A percentile compares a stretch with the other conserved stretches of the same genome.
These are phyloP conservation scores for Egretta garzetta DNA, from an alignment of 2,113 vertebrate genomes.

Conservation along the genomic window DNA sequence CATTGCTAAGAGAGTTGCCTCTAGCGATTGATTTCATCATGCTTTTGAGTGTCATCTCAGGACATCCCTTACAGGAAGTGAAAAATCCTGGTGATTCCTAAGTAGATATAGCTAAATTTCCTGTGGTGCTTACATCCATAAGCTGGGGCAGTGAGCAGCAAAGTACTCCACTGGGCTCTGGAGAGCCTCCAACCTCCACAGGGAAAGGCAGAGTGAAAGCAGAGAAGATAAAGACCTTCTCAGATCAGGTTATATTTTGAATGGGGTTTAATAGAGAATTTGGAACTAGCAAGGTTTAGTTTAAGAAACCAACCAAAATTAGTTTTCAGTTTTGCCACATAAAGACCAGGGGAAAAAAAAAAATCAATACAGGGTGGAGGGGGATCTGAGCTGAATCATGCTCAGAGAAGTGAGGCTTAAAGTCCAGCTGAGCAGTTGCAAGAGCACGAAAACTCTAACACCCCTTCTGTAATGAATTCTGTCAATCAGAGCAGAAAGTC, in stretches of 20 bases:
- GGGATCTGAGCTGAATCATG: background rate
- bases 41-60: fast-evolving
- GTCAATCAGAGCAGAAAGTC: conserved; percentile 56
- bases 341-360: background rate
- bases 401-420: background rate
- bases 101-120: background rate
- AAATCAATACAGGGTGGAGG: background rate
- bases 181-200: background rate
- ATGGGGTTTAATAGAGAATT: background rate
- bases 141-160: background rate
- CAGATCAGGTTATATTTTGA: background rate
- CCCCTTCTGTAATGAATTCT: conserved; percentile 52
- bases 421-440: conserved; percentile 22
- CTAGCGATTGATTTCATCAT: background rate
- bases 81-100: background rate
- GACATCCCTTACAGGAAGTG: background rate
- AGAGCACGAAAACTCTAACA: background rate
- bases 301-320: background rate
- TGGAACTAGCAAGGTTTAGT: background rate
- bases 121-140: background rate
- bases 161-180: background rate
- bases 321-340: background rate
- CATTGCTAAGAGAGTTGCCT: background rate
- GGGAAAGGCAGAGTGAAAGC: background rate
- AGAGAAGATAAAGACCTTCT: background rate